phyloP scores from a whole-genome alignment of 2,113 vertebrate genomes.

The Sylvia atricapilla region DNA sequence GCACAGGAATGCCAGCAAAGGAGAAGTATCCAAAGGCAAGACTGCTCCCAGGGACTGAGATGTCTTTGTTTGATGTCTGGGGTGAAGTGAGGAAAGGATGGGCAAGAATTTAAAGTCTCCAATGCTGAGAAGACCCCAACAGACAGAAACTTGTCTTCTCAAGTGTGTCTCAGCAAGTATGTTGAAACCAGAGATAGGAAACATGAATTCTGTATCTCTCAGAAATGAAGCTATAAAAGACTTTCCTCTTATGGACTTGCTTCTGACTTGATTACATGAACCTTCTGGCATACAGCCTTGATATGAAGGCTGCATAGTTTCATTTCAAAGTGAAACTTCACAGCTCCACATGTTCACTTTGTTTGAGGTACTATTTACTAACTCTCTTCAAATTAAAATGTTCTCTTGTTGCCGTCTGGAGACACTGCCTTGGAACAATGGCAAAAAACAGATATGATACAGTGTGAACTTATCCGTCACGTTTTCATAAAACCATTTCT shows the following conservation, averaged over 20 bases:
- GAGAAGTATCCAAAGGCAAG: background rate
- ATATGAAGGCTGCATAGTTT: constrained; percentile 21
- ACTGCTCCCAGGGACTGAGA: background rate
- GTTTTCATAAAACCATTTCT: constrained; percentile 12
- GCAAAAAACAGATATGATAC: background rate
- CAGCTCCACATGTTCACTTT: background rate
- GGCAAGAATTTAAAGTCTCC: background rate
- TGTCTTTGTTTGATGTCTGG: background rate
- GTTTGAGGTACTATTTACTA: constrained; percentile 5
- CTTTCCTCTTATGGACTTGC: constrained; percentile 37
- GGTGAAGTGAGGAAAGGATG: background rate
- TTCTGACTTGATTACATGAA: constrained; percentile 31
- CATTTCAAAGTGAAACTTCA: constrained; percentile 39
- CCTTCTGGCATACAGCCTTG: background rate
- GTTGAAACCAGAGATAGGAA: background rate
- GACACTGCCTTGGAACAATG: background rate
- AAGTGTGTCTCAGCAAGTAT: background rate
- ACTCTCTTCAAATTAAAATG: background rate
- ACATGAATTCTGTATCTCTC: background rate
- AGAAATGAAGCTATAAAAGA: background rate
- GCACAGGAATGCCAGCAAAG: background rate
- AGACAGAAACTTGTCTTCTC: background rate
- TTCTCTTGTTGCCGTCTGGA: background rate
- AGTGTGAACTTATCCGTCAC: background rate
- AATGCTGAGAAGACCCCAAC: background rate